Evolutionary conservation across 2,797 vertebrate genomes (phyloP).

Genomic region (Sphenopsis melanotis): DNA sequence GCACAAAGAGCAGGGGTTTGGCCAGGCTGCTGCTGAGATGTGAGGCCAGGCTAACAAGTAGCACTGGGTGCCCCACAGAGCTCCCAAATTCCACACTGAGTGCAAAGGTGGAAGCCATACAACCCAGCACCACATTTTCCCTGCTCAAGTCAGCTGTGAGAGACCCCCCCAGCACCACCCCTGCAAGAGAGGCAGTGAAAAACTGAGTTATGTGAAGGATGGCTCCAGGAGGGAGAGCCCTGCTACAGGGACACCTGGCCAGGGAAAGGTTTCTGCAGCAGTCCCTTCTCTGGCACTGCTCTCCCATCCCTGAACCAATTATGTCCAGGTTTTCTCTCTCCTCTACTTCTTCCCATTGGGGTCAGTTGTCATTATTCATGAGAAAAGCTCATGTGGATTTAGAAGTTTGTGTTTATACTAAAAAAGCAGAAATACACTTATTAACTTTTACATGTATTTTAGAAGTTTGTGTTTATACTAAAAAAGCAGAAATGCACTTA

Average conservation of each 20-base stretch:
- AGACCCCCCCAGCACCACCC: rapidly evolving
- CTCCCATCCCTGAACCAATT: neutral
- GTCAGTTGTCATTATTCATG: neutral
- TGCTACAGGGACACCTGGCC: neutral
- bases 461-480: neutral
- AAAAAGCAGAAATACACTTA: neutral
- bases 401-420: neutral
- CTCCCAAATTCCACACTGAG: neutral
- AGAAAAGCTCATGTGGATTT: neutral
- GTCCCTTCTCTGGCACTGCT: neutral
- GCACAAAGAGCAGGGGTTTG: neutral
- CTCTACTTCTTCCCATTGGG: neutral
- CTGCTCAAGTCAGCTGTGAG: neutral
- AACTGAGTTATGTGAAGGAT: neutral
- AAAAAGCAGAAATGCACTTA: neutral
- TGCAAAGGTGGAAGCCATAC: neutral
- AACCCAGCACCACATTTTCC: rapidly evolving
- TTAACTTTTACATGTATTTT: neutral
- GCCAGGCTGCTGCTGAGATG: slow-evolving; percentile 6
- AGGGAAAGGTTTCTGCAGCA: neutral
- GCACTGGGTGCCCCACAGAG: neutral
- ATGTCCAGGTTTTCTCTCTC: neutral
- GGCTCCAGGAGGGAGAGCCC: neutral
- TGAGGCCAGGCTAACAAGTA: neutral
- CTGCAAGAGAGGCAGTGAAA: neutral